Conservation (phyloP, 2,888 invertebrate genomes). For the Rotaria sp. region DNA sequence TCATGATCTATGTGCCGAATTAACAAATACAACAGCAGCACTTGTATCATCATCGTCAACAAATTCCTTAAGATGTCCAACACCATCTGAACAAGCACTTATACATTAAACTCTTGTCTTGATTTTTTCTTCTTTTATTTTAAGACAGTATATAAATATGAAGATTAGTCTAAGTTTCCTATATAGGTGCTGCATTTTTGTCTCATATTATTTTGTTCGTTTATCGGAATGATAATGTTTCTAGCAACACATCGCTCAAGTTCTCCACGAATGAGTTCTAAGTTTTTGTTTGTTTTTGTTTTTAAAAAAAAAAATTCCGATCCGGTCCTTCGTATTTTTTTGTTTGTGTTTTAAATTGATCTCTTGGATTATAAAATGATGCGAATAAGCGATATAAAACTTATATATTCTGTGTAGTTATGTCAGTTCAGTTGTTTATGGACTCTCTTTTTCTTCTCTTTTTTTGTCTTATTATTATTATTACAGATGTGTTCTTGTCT, state of each 20-base stretch:
- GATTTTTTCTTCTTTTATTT: no score
- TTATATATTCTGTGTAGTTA: neutral
- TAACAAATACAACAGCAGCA: conserved; percentile 11
- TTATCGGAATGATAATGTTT: neutral
- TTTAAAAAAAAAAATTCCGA: neutral
- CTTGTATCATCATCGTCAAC: neutral
- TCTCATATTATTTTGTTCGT: neutral
- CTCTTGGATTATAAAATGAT: conserved; percentile 5
- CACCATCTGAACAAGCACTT: neutral
- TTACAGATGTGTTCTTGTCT: neutral
- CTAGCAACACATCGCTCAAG: neutral
- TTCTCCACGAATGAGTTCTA: neutral
- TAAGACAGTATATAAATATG: neutral
- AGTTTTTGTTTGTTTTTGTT: neutral
- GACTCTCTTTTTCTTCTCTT: neutral
- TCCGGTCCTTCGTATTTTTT: neutral
- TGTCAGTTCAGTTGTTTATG: neutral
- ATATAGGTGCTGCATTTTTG: neutral
- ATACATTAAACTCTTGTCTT: neutral
- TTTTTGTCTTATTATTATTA: neutral
- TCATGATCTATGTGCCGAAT: conserved; percentile 25
- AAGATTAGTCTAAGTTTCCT: neutral
- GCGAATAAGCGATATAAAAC: neutral
- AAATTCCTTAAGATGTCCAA: neutral
- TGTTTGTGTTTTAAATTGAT: neutral